Percentiles rank a stretch among this genome's conserved stretches.
phyloP scores from a whole-genome alignment of 2,888 invertebrate genomes.

The Heteropelma amictum region DNA sequence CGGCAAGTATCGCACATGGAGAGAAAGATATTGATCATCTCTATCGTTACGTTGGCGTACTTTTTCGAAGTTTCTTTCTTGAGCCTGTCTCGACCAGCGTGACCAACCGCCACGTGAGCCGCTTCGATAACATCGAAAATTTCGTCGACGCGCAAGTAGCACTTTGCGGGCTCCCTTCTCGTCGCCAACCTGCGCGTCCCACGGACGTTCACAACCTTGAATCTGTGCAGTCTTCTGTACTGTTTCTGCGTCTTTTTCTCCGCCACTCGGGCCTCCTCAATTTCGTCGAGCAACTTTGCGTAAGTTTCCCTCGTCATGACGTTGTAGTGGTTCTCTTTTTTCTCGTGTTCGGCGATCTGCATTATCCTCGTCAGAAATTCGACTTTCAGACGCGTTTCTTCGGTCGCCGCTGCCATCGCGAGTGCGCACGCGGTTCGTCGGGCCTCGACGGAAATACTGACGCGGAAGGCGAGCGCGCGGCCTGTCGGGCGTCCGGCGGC shows the following conservation, averaged over 20 bases:
- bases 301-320: not conserved
- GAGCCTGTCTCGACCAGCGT: not conserved
- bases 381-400: too few relatives aligned
- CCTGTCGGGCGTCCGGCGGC: too few relatives aligned
- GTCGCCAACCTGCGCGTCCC: not conserved
- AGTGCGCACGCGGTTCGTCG: too few relatives aligned
- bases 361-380: not conserved
- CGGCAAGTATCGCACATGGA: not conserved
- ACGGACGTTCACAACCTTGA: not conserved
- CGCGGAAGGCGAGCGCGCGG: too few relatives aligned
- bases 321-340: not conserved
- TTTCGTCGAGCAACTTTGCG: not conserved
- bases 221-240: not conserved
- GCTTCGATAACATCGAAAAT: not conserved
- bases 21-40: not conserved
- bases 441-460: too few relatives aligned
- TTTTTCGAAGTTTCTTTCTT: conserved; percentile 1
- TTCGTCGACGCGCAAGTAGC: not conserved
- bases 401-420: too few relatives aligned
- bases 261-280: not conserved
- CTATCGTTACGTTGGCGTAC: not conserved
- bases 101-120: conserved; percentile 1
- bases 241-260: not conserved
- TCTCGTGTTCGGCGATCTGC: not conserved
- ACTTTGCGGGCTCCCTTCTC: not conserved